A percentile compares a stretch with the other conserved stretches of the same genome.
Evolutionary conservation across 2,113 vertebrate genomes (phyloP).

Genomic region (Fulmarus glacialis): DNA sequence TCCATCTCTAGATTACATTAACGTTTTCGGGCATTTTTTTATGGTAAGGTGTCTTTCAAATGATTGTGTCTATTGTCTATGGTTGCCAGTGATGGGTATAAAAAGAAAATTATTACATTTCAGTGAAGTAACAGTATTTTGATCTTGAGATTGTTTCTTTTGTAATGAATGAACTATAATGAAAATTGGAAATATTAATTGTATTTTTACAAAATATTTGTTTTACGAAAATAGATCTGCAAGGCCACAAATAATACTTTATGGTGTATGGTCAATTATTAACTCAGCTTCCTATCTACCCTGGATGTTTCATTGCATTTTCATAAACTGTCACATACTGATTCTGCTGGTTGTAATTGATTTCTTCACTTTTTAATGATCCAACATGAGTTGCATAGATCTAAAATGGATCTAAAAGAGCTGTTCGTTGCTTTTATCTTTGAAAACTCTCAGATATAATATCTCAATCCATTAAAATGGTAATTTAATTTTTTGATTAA

Average conservation of each 20-base stretch:
- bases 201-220: neutral
- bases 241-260: neutral
- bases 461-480: slow-evolving; percentile 25
- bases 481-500: slow-evolving; percentile 44
- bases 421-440: slow-evolving; percentile 8
- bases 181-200: neutral
- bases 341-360: neutral
- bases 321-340: neutral
- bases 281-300: neutral
- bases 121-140: neutral
- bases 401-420: slow-evolving; percentile 18
- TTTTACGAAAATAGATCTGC: neutral
- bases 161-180: neutral
- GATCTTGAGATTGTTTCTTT: neutral
- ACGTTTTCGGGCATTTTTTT: neutral
- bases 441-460: neutral
- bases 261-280: neutral
- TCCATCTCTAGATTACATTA: neutral
- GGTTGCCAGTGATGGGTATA: neutral
- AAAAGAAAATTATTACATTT: neutral
- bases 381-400: neutral
- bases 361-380: slow-evolving; percentile 24
- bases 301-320: neutral
- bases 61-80: rapidly evolving
- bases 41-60: neutral